Evolutionary conservation across 1,140 invertebrate genomes (phyloP), one percentile per base, ranked within the genome.

Genomic region (Tetraneura akinire): DNA sequence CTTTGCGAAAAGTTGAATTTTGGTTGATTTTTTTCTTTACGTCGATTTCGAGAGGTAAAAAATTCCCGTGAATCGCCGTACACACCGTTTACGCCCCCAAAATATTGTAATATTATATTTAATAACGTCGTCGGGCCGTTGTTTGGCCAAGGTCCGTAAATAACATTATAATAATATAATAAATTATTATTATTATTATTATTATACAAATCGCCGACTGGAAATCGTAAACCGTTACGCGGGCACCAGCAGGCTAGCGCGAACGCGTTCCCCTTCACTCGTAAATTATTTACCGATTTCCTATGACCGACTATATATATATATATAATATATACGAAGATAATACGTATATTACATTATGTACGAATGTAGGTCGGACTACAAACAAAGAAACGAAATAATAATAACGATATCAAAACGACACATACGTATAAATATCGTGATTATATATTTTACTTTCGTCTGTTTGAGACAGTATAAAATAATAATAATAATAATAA

Each of bases 211-310:
- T 62, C 74, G 42, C 57, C 57, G n/a, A 37, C 32, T 76, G 73
- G 37, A 76, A 60, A 76, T 29, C 73, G 73, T 60, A 51, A 32
- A 74, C 71, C 71, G 71, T 74, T 74, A 74, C 53, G 45, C 53
- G 21, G 53, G 21, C 26, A 21, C 1, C 71, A 47, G 23, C 53
- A 37, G 26, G 14, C 71, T 37, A 37, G 55, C 21, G 53, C 4
- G 73, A 37, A 53, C 21, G 53, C 4, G 73, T 78, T 78, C 55
- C 73, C 73, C 73, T 78, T 78, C 73, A 78, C 73, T 78, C 73
- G 73, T 78, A 78, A 78, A 78, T 78, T 60, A 78, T 78, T 78
- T 78, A 60, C 73, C 55, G 73, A 78, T 78, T 78, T 78, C 53
- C 53, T 78, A n/a, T 60, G 47, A 78, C n/a, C n/a, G n/a, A n/a